Base-by-base conservation (phyloP, 2,888 invertebrate genomes). In the Drosophila mettleri region DNA sequence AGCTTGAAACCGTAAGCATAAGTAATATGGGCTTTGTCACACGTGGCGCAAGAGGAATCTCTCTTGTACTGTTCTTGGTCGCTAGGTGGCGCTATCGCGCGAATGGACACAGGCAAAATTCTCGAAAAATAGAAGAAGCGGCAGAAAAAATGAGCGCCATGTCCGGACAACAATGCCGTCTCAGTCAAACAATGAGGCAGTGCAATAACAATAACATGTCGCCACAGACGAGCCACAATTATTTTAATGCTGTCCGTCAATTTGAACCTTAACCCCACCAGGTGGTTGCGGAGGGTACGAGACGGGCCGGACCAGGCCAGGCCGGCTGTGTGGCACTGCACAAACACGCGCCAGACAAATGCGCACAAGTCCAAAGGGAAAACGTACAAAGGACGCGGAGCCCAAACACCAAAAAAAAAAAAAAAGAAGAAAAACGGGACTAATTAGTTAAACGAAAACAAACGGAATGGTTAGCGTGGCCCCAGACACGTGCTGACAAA, bases 331-430 rank as follows among this genome's bases (percentile, higher is more conserved):
- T 24, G 39, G 18, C 43, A 12, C 20, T 24, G 27, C 34, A 39
- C 52, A 16, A 69, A 65, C 74, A 74, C 76, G 77, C 63, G 74
- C 74, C 68, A 74, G 72, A 74, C 76, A 71, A 60, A 67, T 74
- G 76, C 71, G 76, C 76, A 74, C 16, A 55, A 43, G 45, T 22
- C 27, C 20, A 20, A 14, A 51, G 29, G 18, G 10, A 39, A 38
- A 10, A 9, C 16, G 48, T 9, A n/a, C 51, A 24, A 31, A 18
- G 14, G 14, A 10, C 27, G 33, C 8, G 33, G n/a, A 39, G 24
- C 52, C 8, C 14, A 9, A 20, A 34, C 49, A 20, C 12, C 43
- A 16, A 9, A 45, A 46, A 51, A 18, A 54, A 34, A n/a, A 12
- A 52, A 16, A 9, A 45, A 46, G 45, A 18, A 54, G 39, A n/a